Evolutionary conservation across 1,140 invertebrate species (phyloP).

Genomic region (Drosophila albomicans): DNA sequence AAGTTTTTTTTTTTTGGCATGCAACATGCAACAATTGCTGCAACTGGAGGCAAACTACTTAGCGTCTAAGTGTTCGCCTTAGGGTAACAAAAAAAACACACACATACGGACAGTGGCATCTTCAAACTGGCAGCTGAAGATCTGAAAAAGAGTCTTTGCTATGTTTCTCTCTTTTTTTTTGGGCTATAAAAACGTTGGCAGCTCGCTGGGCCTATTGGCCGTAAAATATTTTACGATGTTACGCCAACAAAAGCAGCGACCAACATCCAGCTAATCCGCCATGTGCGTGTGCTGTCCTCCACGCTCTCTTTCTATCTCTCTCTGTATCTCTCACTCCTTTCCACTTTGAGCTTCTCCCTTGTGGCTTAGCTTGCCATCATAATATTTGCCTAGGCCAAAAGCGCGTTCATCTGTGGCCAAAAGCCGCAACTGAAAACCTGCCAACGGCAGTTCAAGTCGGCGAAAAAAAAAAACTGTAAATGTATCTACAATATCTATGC

Average conservation of each 20-base stretch:
- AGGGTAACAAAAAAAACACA: conserved; percentile 3
- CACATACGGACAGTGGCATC: not conserved
- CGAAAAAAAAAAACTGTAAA: conserved; percentile 30
- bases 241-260: conserved; percentile 67
- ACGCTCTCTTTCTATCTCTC: not conserved
- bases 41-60: conserved; percentile 43
- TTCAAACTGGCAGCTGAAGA: conserved; percentile 48
- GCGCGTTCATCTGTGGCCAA: conserved; percentile 22
- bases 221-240: conserved; percentile 82
- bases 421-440: conserved; percentile 33
- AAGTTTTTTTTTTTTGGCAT: conserved; percentile 3
- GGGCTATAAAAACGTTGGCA: conserved; percentile 73
- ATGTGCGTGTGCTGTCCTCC: conserved; percentile 27
- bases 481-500: conserved; percentile 27
- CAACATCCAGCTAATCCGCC: conserved; percentile 39
- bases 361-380: conserved; percentile 70
- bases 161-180: conserved; percentile 36
- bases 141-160: conserved; percentile 23
- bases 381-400: conserved; percentile 77
- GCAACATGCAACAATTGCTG: conserved; percentile 50
- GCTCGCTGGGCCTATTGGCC: conserved; percentile 67
- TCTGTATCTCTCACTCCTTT: not conserved
- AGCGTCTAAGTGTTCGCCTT: conserved; percentile 25
- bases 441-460: conserved; percentile 24
- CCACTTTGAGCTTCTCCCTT: not conserved